Conservation (phyloP, 1,140 invertebrate species). For the Nylanderia fulva region DNA sequence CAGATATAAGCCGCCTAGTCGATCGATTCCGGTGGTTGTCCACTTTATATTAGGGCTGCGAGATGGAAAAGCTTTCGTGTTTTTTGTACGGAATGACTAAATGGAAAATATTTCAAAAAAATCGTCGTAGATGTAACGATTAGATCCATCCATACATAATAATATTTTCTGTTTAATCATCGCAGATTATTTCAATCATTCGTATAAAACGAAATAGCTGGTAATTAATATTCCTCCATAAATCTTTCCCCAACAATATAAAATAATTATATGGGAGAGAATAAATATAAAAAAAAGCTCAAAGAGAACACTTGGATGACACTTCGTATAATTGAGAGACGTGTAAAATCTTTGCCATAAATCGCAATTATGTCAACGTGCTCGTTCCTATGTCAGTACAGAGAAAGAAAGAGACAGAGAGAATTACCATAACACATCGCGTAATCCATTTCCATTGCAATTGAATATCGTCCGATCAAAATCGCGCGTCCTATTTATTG, state of each 20-base stretch:
- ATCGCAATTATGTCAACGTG: neutral
- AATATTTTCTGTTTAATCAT: neutral
- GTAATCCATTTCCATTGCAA: slow-evolving; percentile 29
- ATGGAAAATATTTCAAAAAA: neutral
- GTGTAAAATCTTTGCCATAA: neutral
- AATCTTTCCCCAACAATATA: neutral
- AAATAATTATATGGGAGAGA: neutral
- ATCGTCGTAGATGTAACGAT: neutral
- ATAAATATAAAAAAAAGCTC: too few relatives aligned
- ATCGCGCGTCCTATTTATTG: slow-evolving; percentile 27
- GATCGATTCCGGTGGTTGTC: slow-evolving; percentile 36
- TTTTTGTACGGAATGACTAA: neutral
- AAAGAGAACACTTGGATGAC: too few relatives aligned
- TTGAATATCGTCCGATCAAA: slow-evolving; percentile 9
- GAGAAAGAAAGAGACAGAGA: neutral
- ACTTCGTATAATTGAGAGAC: too few relatives aligned
- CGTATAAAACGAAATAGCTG: neutral
- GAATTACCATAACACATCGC: neutral
- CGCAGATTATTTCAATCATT: neutral
- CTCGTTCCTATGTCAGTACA: neutral
- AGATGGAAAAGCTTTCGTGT: neutral
- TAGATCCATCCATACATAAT: neutral
- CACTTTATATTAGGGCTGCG: slow-evolving; percentile 22
- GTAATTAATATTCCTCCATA: neutral
- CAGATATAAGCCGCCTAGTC: slow-evolving; percentile 38